These are phyloP conservation scores for Chloroceryle inda DNA, from an alignment of 2,797 vertebrate species.

Conservation along the genomic window DNA sequence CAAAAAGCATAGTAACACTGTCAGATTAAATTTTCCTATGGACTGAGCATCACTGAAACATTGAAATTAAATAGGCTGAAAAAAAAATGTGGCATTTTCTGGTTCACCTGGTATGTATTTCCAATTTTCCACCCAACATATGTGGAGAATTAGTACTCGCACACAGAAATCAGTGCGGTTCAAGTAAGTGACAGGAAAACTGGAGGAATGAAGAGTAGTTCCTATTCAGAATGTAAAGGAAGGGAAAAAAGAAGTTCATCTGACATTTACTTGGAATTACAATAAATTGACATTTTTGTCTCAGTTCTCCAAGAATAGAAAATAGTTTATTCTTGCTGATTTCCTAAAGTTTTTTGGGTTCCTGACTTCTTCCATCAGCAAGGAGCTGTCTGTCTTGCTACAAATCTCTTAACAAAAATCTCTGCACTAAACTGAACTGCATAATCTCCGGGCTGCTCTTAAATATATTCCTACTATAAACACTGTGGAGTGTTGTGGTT, in stretches of 20 bases:
- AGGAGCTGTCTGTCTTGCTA: background rate
- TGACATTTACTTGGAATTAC: background rate
- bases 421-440: background rate
- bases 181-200: background rate
- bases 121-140: background rate
- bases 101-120: conserved; percentile 1
- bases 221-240: background rate
- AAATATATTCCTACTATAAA: background rate
- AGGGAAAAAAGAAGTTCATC: background rate
- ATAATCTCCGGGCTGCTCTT: background rate
- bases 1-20: background rate
- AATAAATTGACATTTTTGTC: background rate
- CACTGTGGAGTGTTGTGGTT: background rate
- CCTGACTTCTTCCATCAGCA: background rate
- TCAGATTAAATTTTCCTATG: background rate
- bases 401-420: background rate
- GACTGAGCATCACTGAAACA: background rate
- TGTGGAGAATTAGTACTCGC: background rate
- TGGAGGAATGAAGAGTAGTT: background rate
- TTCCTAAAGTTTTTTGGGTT: background rate
- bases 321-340: background rate
- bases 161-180: background rate
- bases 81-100: conserved; percentile 18
- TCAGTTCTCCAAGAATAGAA: background rate
- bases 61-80: conserved; percentile 29